A percentile compares a stretch with the other conserved stretches of the same genome.
Conservation (phyloP, 2,113 vertebrate genomes). For the Otolemur garnettii region DNA sequence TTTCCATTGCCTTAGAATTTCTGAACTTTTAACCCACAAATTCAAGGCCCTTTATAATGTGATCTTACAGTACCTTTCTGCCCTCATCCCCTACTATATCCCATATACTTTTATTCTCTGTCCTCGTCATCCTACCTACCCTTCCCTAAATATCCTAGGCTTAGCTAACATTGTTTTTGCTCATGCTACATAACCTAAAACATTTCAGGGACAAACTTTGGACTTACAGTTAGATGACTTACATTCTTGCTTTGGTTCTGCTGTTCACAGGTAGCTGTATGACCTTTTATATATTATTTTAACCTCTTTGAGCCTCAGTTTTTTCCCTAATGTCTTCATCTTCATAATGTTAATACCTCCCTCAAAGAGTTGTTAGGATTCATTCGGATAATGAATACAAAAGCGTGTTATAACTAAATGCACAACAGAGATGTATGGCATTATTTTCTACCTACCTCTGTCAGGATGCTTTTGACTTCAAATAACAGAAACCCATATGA, state of each 20-base stretch:
- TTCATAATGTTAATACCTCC: slow-evolving; percentile 34
- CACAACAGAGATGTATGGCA: slow-evolving; percentile 18
- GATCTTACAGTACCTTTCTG: slow-evolving; percentile 36
- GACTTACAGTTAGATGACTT: slow-evolving; percentile 4
- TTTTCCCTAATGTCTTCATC: slow-evolving; percentile 51
- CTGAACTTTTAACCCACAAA: slow-evolving; percentile 34
- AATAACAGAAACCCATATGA: slow-evolving; percentile 60
- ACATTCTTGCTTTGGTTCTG: slow-evolving; percentile 44
- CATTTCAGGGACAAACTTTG: slow-evolving; percentile 8
- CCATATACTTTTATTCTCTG: background rate
- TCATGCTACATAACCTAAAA: slow-evolving; percentile 25
- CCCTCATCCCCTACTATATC: background rate
- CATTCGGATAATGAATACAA: slow-evolving; percentile 48
- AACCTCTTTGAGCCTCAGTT: slow-evolving; percentile 4
- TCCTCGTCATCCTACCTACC: background rate
- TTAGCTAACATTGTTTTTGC: slow-evolving; percentile 39
- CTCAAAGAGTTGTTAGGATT: slow-evolving; percentile 52
- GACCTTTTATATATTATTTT: slow-evolving; percentile 60
- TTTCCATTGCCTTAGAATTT: background rate
- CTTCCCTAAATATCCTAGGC: slow-evolving; percentile 41
- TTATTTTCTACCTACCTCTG: slow-evolving; percentile 66
- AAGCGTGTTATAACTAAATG: slow-evolving; percentile 42
- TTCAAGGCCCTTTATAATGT: background rate
- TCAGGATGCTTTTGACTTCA: slow-evolving; percentile 69
- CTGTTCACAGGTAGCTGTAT: slow-evolving; percentile 29